These are phyloP conservation scores for Drosophila sordidapex DNA, from an alignment of 2,888 invertebrate genomes.

Conservation along the genomic window DNA sequence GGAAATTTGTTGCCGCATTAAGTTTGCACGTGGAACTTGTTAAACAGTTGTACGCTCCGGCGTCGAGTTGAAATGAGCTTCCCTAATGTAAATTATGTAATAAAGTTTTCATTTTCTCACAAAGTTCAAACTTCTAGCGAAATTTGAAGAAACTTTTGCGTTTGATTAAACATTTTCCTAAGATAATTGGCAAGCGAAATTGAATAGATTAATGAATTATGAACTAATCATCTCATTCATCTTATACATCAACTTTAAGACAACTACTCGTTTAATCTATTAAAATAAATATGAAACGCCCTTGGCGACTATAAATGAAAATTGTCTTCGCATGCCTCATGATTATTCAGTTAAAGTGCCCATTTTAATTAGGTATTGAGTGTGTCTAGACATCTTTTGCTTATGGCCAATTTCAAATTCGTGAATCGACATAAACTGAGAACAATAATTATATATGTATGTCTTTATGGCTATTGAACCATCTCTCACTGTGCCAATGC, in stretches of 20 bases:
- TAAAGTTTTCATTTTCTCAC: constrained; percentile 21
- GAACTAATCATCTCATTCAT: neutral
- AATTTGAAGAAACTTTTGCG: neutral
- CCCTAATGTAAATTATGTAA: constrained; percentile 49
- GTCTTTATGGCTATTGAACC: constrained; percentile 25
- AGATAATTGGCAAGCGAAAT: constrained; percentile 3
- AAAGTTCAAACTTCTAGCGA: constrained; percentile 27
- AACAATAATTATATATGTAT: constrained; percentile 52
- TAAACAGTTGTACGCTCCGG: neutral
- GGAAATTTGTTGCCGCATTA: constrained; percentile 64
- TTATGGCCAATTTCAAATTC: constrained; percentile 33
- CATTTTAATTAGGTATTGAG: neutral
- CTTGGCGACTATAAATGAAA: constrained; percentile 3
- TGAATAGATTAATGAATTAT: neutral
- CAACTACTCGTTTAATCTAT: neutral
- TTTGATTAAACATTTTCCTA: neutral
- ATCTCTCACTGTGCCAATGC: constrained; percentile 3
- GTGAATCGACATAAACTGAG: constrained; percentile 33
- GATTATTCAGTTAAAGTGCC: neutral
- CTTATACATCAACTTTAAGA: neutral
- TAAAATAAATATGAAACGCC: neutral
- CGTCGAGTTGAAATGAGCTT: constrained; percentile 6
- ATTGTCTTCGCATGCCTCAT: neutral
- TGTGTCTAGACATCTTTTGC: constrained; percentile 39
- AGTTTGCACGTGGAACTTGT: constrained; percentile 51